Evolutionary conservation across 1,140 invertebrate genomes (phyloP), one percentile per base, ranked within the genome.

Genomic region (Acromyrmex echinatior): DNA sequence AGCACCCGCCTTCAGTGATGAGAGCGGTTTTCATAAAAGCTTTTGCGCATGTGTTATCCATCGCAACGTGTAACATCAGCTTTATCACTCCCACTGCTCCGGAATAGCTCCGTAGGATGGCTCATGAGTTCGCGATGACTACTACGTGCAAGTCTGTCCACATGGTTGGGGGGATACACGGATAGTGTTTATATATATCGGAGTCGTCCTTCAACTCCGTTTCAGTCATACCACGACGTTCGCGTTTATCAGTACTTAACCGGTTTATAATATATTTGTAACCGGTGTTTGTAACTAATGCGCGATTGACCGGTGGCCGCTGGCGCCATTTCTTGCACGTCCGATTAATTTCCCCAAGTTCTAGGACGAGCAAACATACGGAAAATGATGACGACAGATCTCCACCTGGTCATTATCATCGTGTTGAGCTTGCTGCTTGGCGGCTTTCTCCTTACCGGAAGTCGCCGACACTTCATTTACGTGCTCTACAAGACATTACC

Each of bases 401-500:
- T 93, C 21, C 71, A 92, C 58, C 89, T 92, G 78, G 66, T 95
- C n/a, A 65, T 92, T 39, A 71, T 93, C 25, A 88, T 93, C n/a
- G 76, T 89, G n/a, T 60, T 93, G 7, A 84, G 91, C 66, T 74
- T 94, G 0, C 71, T 93, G 45, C 53, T 94, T 21, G 92, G 86
- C 39, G 92, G 87, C 45, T 94, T 94, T 89, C 87, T 96, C 14
- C 92, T 94, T 9, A 93, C 93, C 39, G 93, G 94, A 87, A 94
- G 86, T 62, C 90, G 95, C 21, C 93, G 93, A 58, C 92, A 89
- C 6, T 89, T 93, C 77, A 78, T 95, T 28, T 92, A 92, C 71
- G 91, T 95, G 58, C 90, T 95, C 18, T 92, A 91, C 65, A 95
- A 92, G 88, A 96, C 95, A 7, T 31, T 95, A 39, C 95, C 95